phyloP scores from a whole-genome alignment of 2,113 vertebrate genomes.

The Aplodontia rufa region DNA sequence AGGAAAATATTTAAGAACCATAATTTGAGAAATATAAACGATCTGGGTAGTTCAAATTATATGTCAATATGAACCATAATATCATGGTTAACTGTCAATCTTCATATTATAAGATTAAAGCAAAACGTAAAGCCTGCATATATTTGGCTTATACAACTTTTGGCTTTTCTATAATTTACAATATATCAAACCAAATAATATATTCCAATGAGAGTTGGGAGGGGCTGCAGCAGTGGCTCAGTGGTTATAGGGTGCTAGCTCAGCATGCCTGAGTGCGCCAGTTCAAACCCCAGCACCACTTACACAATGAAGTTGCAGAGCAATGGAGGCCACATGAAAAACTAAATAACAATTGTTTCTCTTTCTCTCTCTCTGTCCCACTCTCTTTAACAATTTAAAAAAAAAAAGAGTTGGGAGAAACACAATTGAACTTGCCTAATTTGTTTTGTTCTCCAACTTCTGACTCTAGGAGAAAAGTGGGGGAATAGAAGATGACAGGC shows the following conservation, averaged over 20 bases:
- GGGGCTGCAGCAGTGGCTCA: no score
- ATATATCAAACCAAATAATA: not conserved
- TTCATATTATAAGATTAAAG: not conserved
- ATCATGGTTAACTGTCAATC: not conserved
- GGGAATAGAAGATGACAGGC: no score
- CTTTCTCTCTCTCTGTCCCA: no score
- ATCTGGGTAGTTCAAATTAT: not conserved
- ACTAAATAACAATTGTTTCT: no score
- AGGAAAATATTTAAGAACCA: not conserved
- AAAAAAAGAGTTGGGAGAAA: not conserved
- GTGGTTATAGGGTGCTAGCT: no score
- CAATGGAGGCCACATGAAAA: no score
- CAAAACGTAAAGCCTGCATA: not conserved
- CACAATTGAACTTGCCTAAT: not conserved
- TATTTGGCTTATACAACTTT: not conserved
- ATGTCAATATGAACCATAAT: not conserved
- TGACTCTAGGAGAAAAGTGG: not conserved
- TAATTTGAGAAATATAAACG: slow-evolving; percentile 25
- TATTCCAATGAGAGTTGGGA: not conserved
- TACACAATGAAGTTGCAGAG: no score
- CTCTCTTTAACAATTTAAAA: no score
- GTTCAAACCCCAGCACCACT: no score
- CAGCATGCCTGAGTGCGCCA: no score
- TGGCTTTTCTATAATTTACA: not conserved
- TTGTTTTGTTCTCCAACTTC: not conserved